Conservation (phyloP, 2,888 invertebrate genomes). For the Exephanes ischioxanthus region DNA sequence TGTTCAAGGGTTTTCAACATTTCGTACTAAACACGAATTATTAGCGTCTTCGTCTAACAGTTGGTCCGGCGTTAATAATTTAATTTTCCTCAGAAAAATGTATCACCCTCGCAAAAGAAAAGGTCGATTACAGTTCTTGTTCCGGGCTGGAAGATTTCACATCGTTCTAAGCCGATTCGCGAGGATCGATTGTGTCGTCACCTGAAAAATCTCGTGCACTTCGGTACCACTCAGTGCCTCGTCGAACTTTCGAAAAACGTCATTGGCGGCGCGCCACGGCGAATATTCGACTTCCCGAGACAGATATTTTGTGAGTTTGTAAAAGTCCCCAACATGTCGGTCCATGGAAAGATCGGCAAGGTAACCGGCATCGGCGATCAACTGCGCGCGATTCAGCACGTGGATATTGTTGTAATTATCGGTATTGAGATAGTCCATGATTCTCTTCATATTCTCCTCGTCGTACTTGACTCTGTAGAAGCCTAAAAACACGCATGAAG, state of each 20-base stretch:
- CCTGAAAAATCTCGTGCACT: conserved; percentile 40
- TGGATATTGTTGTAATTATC: conserved; percentile 86
- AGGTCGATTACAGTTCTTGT: too few species aligned
- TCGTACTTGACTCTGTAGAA: conserved; percentile 88
- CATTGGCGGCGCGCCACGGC: conserved; percentile 88
- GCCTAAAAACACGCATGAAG: conserved; percentile 63
- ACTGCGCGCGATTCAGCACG: conserved; percentile 90
- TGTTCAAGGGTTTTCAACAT: too few species aligned
- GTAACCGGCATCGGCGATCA: conserved; percentile 91
- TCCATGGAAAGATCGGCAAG: conserved; percentile 84
- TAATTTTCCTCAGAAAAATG: too few species aligned
- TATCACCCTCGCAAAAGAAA: too few species aligned
- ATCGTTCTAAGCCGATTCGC: too few species aligned
- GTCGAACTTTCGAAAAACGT: background rate
- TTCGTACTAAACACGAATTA: too few species aligned
- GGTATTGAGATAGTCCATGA: conserved; percentile 85
- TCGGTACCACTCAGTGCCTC: background rate
- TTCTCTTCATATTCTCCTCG: conserved; percentile 87
- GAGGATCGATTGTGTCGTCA: conserved; percentile 7
- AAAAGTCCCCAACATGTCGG: conserved; percentile 83
- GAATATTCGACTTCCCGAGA: conserved; percentile 88
- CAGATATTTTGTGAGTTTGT: conserved; percentile 87
- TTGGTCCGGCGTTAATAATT: too few species aligned
- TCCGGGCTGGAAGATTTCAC: too few species aligned
- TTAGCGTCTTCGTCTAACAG: too few species aligned